phyloP scores from a whole-genome alignment of 1,140 invertebrate genomes.

The Cotesia chilonis region DNA sequence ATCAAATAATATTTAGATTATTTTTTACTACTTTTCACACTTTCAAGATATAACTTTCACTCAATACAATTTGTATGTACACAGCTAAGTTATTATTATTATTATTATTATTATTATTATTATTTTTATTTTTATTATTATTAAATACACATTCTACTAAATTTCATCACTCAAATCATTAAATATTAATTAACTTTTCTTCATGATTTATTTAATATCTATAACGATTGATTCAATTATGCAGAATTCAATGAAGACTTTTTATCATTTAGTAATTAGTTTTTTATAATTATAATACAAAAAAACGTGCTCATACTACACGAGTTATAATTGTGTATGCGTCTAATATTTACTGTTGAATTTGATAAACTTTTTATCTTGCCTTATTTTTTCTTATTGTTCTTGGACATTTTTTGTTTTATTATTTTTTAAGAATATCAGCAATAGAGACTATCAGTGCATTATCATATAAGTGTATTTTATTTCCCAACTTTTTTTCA shows the following conservation, averaged over 20 bases:
- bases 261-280: no score
- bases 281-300: no score
- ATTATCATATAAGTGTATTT: conserved; percentile 36
- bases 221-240: conserved; percentile 30
- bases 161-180: conserved; percentile 11
- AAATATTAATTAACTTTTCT: conserved; percentile 1
- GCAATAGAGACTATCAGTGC: neutral
- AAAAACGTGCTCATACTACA: no score
- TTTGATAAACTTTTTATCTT: no score
- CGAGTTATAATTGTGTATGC: no score
- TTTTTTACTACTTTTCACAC: conserved; percentile 7
- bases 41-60: conserved; percentile 39
- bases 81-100: neutral
- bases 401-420: neutral
- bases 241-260: no score
- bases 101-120: conserved; percentile 17
- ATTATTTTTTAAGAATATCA: neutral
- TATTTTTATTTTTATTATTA: conserved; percentile 36
- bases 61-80: conserved; percentile 21
- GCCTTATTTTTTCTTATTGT: no score
- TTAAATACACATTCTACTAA: conserved; percentile 32
- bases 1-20: neutral
- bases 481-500: conserved; percentile 32
- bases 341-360: no score
- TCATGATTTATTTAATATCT: conserved; percentile 27